Base-by-base conservation (phyloP, 2,888 invertebrate genomes). In the Stegana nigrithorax region DNA sequence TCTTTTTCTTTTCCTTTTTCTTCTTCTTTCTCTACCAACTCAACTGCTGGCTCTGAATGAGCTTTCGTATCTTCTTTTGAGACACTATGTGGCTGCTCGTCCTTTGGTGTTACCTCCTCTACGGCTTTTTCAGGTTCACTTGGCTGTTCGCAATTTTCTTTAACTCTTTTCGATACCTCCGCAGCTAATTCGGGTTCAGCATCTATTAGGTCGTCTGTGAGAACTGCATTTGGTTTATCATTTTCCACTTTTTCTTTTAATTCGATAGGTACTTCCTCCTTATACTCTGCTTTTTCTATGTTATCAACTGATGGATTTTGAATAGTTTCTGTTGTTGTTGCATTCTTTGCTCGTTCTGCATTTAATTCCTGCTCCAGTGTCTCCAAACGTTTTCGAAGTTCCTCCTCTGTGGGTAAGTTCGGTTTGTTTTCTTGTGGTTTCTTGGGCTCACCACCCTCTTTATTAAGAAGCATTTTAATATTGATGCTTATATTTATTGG, bases 401-500 rank as follows among this genome's bases (percentile, higher is more conserved):
- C 79, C 10, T 77, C 74, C 0, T 81, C 74, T 3, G 67, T 68
- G 4, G 73, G 61, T 8, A 68, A 44, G 4, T 62, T 19, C 3
- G 70, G 65, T 2, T 53, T n/a, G 10, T 57, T 59, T 29, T 50
- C 39, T 25, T 39, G 17, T 0, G 64, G 57, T 26, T 68, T 73
- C 32, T 65, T 69, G n/a, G n/a, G n/a, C 7, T 50, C 66, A 5
- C 75, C 78, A 2, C 58, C 67, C 2, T 75, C 73, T 51, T 80
- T 80, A 60, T 78, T 80, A 12, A 83, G 63, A 50, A 74, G 58
- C 82, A 82, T 83, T 70, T 82, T 81, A n/a, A 82, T 82, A 58
- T 83, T 82, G 19, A 82, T 82, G 67, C 83, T 82, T 0, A 82
- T 83, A 57, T 83, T 82, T 8, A 82, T 80, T 10, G 83, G 83